Evolutionary conservation across 2,888 invertebrate genomes (phyloP).

Genomic region (Drosophila borealis): DNA sequence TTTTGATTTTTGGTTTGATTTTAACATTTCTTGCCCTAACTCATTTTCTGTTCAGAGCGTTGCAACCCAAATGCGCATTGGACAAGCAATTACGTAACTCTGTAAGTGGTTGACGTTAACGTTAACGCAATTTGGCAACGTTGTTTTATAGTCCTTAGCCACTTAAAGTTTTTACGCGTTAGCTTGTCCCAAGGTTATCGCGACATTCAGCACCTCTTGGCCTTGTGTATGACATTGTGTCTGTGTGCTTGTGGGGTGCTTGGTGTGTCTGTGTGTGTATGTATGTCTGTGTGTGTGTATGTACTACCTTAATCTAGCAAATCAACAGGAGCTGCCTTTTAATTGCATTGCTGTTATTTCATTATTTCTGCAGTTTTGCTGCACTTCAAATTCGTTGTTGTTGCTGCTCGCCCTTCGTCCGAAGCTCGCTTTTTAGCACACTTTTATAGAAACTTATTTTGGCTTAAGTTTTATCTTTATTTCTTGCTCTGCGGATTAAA

Average conservation of each 20-base stretch:
- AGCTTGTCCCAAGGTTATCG: slow-evolving; percentile 56
- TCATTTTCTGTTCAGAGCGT: neutral
- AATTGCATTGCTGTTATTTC: slow-evolving; percentile 77
- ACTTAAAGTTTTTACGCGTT: slow-evolving; percentile 41
- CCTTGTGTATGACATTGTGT: slow-evolving; percentile 9
- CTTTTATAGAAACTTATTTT: slow-evolving; percentile 69
- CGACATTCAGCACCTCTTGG: slow-evolving; percentile 37
- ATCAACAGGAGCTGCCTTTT: slow-evolving; percentile 75
- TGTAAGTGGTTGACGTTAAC: slow-evolving; percentile 51
- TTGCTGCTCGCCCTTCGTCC: neutral
- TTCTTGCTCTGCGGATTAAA: slow-evolving; percentile 69
- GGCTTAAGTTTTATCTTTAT: slow-evolving; percentile 75
- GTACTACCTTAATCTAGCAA: slow-evolving; percentile 53
- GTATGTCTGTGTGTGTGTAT: neutral
- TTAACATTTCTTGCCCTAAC: neutral
- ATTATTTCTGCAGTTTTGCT: slow-evolving; percentile 67
- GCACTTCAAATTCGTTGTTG: slow-evolving; percentile 59
- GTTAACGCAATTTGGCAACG: slow-evolving; percentile 50
- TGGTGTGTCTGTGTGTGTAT: neutral
- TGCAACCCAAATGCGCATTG: slow-evolving; percentile 19
- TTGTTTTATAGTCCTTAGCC: slow-evolving; percentile 48
- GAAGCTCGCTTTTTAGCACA: slow-evolving; percentile 35
- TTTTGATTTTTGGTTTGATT: too few relatives aligned
- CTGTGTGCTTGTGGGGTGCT: neutral
- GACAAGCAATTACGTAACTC: slow-evolving; percentile 54